Base-by-base conservation (phyloP, 2,888 invertebrate genomes). In the Lysandra coridon region DNA sequence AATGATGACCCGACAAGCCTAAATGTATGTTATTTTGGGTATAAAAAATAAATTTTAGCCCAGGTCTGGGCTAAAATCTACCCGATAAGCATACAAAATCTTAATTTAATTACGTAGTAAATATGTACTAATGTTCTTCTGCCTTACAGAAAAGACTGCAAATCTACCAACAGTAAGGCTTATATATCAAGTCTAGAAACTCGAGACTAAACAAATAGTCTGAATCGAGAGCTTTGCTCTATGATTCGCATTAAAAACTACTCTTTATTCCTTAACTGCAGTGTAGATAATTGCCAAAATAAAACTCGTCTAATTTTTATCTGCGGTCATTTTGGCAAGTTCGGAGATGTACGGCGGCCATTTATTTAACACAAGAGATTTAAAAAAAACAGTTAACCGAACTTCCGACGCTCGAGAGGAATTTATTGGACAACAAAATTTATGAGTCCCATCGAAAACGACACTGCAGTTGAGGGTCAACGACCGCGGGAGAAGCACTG, bases 361-460 rank as follows among this genome's bases (percentile, higher is more conserved):
- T 69, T 69, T 14, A 69, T 69, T 69, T 69, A 69, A 37, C 33
- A 69, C 69, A 1, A 69, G 44, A 44, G n/a, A 23, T 74, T 76
- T 76, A 57, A 76, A 30, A 76, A 76, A 14, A 76, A 76, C 33
- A 76, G 44, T 74, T 74, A 74, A 44, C 49, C 23, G 33, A 76
- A 76, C 76, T 76, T 76, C 76, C 76, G 76, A 76, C 76, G 76
- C 23, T 44, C 10, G 75, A 57, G 53, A 76, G 30, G 33, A 53
- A 57, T 57, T 76, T 76, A 76, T 76, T 76, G 76, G 53, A 33
- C 76, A 57, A 57, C 76, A 76, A 57, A 75, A 76, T 76, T 76
- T 76, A 76, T 57, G 76, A 76, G 76, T 14, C 33, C 33, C 33
- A 76, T 76, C 76, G 76, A 57, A 53, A 30, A n/a, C 44, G 69